Base-by-base conservation (phyloP, 2,797 vertebrate species). In the Carapus acus region DNA sequence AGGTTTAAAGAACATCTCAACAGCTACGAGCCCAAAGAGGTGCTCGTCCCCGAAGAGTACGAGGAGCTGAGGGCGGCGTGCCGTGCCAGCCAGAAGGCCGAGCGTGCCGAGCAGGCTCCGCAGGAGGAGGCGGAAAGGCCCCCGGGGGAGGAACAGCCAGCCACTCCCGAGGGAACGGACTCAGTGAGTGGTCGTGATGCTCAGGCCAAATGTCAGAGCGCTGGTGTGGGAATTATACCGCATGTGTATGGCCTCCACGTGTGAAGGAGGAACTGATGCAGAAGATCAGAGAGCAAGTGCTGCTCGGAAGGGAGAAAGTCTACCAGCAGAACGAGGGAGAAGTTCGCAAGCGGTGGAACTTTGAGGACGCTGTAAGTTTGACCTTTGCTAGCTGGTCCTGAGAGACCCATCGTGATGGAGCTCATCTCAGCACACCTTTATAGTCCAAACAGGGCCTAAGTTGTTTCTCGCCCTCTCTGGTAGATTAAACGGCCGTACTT, bases 401-500 rank as follows among this genome's bases (percentile, higher is more conserved):
- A 5, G 12, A 23, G 1, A 20, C 6, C 12, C 45, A 0, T 36
- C n/a, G 14, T 51, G n/a, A n/a, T n/a, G n/a, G n/a, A n/a, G n/a
- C n/a, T n/a, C n/a, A n/a, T n/a, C n/a, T n/a, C n/a, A n/a, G n/a
- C n/a, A n/a, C n/a, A n/a, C n/a, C n/a, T n/a, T n/a, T n/a, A n/a
- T n/a, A n/a, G n/a, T n/a, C n/a, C n/a, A n/a, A n/a, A n/a, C n/a
- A n/a, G n/a, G n/a, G n/a, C n/a, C n/a, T n/a, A n/a, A n/a, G 18
- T 0, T 14, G 34, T 19, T n/a, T 29, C 2, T 46, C 18, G 23
- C 6, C 18, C 4, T 7, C 4, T 33, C 24, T 27, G 9, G 3
- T n/a, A 93, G 92, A 91, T 93, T 61, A 92, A 91, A 62, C 82
- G 91, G 13, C 90, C 90, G 0, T 93, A 93, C 57, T 93, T 93